Conservation (phyloP, 2,113 vertebrate species). For the Equus quagga region DNA sequence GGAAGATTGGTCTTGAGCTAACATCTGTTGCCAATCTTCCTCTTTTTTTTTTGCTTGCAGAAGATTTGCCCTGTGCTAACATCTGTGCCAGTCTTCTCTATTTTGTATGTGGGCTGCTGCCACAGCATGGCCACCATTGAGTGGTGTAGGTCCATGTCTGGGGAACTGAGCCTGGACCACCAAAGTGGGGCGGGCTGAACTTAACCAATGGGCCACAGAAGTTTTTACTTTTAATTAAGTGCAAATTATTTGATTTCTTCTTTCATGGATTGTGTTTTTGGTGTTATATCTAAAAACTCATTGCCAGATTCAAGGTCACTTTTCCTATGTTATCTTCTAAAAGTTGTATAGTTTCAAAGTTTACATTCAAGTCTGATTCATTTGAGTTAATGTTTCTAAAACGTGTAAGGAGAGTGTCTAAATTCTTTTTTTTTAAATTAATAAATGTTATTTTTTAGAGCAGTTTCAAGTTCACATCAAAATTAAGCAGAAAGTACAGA, state of each 20-base stretch:
- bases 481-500: not conserved
- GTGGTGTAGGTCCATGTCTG: too few species aligned
- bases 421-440: slow-evolving; percentile 1
- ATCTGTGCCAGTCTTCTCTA: too few species aligned
- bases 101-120: too few species aligned
- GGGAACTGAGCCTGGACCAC: too few species aligned
- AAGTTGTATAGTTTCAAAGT: slow-evolving; percentile 41
- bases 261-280: not conserved
- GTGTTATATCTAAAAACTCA: not conserved
- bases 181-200: too few species aligned
- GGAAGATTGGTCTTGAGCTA: too few species aligned
- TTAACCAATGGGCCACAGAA: too few species aligned
- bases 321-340: not conserved
- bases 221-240: slow-evolving; percentile 34
- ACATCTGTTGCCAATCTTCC: too few species aligned
- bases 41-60: too few species aligned
- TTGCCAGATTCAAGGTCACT: not conserved
- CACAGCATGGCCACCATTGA: too few species aligned
- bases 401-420: not conserved
- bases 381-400: slow-evolving; percentile 43
- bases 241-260: not conserved
- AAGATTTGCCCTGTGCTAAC: too few species aligned
- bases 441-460: not conserved
- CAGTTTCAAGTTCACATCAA: not conserved
- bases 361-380: not conserved